These are phyloP conservation scores for Drosophila oshimai DNA, from an alignment of 1,140 invertebrate species.

Conservation along the genomic window DNA sequence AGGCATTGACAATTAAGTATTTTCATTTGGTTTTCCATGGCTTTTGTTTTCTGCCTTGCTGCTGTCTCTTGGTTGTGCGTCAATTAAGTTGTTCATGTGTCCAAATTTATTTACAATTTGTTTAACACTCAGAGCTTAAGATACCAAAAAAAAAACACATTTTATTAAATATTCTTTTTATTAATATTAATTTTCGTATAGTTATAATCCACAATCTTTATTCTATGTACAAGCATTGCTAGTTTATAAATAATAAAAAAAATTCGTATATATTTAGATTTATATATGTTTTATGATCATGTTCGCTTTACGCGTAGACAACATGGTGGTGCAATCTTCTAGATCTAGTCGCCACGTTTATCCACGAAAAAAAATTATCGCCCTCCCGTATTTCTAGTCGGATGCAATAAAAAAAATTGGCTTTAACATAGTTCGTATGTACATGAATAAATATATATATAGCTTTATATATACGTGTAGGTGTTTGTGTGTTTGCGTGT, in stretches of 20 bases:
- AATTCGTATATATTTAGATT: conserved; percentile 20
- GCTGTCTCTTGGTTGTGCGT: conserved; percentile 28
- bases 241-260: conserved; percentile 62
- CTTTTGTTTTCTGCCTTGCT: not conserved
- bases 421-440: conserved; percentile 49
- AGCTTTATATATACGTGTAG: conserved; percentile 20
- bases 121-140: conserved; percentile 72
- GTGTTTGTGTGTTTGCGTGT: conserved; percentile 5
- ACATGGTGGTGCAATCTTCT: conserved; percentile 38
- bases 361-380: conserved; percentile 46
- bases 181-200: conserved; percentile 47
- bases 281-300: conserved; percentile 42
- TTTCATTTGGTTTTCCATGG: not conserved
- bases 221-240: conserved; percentile 73
- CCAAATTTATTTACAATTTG: conserved; percentile 62
- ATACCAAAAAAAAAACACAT: conserved; percentile 47
- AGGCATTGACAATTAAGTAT: conserved; percentile 31
- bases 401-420: conserved; percentile 48
- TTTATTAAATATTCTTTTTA: conserved; percentile 41
- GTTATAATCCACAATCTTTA: conserved; percentile 56
- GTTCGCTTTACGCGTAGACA: conserved; percentile 19
- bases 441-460: conserved; percentile 64
- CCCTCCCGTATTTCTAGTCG: conserved; percentile 25
- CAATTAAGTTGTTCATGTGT: conserved; percentile 64
- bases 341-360: conserved; percentile 32